phyloP scores from a whole-genome alignment of 2,888 invertebrate genomes.

The Autographa pulchrina region DNA sequence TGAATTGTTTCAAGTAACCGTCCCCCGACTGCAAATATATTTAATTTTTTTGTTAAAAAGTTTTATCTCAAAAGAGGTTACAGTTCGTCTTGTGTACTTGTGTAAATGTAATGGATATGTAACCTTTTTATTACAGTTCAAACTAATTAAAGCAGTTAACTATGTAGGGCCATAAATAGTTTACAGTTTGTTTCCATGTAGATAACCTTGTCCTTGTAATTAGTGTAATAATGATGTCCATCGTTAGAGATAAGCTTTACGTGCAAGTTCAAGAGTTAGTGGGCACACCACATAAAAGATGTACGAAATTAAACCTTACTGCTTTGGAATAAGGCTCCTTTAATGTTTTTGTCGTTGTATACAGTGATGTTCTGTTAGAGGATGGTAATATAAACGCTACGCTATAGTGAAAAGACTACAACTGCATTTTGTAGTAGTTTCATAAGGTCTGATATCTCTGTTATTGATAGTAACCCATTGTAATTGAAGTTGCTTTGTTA shows the following conservation, averaged over 20 bases:
- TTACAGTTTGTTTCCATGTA: slow-evolving; percentile 20
- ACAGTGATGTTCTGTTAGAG: too few species aligned
- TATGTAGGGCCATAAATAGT: slow-evolving; percentile 43
- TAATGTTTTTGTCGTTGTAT: too few species aligned
- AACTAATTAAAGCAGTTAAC: slow-evolving; percentile 32
- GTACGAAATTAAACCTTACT: background rate
- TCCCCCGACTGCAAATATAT: too few species aligned
- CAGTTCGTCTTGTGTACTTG: background rate
- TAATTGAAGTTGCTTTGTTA: background rate
- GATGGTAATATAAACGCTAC: too few species aligned
- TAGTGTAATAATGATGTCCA: slow-evolving; percentile 36
- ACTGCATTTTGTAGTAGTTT: slow-evolving; percentile 4
- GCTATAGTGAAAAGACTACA: background rate
- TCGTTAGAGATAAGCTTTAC: slow-evolving; percentile 31
- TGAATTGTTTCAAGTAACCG: too few species aligned
- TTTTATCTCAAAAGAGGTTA: background rate
- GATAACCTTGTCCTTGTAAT: slow-evolving; percentile 55
- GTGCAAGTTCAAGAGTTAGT: slow-evolving; percentile 20
- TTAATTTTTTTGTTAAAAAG: too few species aligned
- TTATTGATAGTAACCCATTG: background rate
- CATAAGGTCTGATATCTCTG: background rate
- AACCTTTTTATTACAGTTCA: background rate
- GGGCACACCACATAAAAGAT: background rate
- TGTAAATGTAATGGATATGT: background rate
- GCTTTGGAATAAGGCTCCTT: background rate